Conservation (phyloP, 2,888 invertebrate genomes). For the Barypeithes pellucidus region DNA sequence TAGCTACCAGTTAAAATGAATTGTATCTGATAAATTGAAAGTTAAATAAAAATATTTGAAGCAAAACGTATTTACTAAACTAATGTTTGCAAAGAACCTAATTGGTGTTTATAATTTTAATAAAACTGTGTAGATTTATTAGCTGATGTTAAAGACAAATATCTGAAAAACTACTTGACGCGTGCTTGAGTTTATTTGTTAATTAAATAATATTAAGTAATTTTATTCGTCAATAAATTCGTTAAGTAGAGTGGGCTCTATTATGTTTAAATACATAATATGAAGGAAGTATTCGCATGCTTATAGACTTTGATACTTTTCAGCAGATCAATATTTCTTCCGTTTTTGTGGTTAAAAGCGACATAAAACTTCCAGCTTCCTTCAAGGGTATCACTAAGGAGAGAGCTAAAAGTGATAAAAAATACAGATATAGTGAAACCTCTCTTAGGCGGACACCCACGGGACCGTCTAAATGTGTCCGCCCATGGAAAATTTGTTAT, state of each 20-base stretch:
- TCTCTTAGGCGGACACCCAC: no score
- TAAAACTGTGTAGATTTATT: constrained; percentile 50
- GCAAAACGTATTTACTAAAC: constrained; percentile 52
- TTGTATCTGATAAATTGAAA: constrained; percentile 56
- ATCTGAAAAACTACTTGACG: constrained; percentile 50
- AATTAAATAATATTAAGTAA: constrained; percentile 54
- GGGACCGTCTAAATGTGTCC: no score
- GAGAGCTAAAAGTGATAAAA: no score
- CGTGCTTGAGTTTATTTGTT: constrained; percentile 47
- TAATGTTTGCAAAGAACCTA: constrained; percentile 54
- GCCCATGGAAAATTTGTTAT: no score
- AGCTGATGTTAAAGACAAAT: constrained; percentile 38
- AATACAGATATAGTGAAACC: no score
- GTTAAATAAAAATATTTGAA: constrained; percentile 56
- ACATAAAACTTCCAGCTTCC: no score
- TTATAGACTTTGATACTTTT: no score
- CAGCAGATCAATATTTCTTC: no score
- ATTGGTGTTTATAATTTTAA: constrained; percentile 53
- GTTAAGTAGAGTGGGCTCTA: constrained; percentile 13
- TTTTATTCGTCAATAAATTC: constrained; percentile 53
- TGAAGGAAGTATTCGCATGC: no score
- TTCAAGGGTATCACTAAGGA: no score
- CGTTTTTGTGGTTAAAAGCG: no score
- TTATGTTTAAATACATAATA: no score
- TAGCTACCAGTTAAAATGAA: constrained; percentile 50